A percentile compares a stretch with the other conserved stretches of the same genome.
Evolutionary conservation across 2,888 invertebrate species (phyloP).

Genomic region (Tiliacea aurago): DNA sequence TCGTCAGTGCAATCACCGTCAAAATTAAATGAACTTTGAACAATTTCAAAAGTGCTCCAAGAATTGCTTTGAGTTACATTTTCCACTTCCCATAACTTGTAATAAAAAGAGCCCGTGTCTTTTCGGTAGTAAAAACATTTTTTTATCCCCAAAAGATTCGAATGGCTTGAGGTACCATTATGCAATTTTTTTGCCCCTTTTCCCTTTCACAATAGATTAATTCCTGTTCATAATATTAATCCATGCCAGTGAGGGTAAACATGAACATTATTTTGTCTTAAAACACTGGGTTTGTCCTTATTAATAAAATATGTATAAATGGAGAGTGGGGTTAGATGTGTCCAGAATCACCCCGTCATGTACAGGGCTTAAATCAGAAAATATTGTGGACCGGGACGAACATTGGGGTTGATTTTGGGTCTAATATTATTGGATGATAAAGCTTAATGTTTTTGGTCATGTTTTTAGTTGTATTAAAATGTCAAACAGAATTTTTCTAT

Average conservation of each 20-base stretch:
- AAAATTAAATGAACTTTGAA: conserved; percentile 31
- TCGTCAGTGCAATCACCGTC: conserved; percentile 19
- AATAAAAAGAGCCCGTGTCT: neutral
- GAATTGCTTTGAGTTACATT: conserved; percentile 10
- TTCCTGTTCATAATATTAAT: conserved; percentile 36
- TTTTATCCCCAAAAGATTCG: neutral
- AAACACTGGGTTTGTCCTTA: conserved; percentile 41
- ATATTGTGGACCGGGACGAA: conserved; percentile 35
- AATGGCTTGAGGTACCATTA: conserved; percentile 4
- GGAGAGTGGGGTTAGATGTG: conserved; percentile 36
- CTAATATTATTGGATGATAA: conserved; percentile 46
- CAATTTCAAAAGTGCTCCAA: conserved; percentile 4
- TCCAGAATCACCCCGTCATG: conserved; percentile 45
- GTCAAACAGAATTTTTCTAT: neutral
- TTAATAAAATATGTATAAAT: conserved; percentile 58
- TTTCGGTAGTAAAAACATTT: neutral
- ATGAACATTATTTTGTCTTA: conserved; percentile 46
- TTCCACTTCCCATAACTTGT: neutral
- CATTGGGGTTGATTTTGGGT: conserved; percentile 44
- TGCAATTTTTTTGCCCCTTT: conserved; percentile 23
- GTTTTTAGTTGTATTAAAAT: conserved; percentile 11
- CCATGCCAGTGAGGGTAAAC: conserved; percentile 31
- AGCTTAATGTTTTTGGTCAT: conserved; percentile 25
- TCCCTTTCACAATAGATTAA: conserved; percentile 39
- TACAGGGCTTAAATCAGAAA: conserved; percentile 48